Evolutionary conservation across 2,113 vertebrate genomes (phyloP).

Genomic region (Tretioscincus oriximinensis): DNA sequence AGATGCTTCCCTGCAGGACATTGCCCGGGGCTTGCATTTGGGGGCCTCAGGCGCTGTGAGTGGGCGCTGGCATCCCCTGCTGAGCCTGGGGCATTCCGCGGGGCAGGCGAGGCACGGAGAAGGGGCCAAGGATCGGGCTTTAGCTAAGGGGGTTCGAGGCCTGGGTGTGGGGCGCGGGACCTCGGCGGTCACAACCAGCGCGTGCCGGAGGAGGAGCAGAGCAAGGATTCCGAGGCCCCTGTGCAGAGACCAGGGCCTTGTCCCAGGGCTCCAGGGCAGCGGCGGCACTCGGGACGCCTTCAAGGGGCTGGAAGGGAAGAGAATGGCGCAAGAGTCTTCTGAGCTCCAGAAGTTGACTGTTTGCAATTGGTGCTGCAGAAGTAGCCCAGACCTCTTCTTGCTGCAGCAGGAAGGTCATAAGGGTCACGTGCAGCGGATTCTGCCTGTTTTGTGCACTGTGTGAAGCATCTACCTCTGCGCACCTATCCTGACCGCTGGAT

Average conservation of each 20-base stretch:
- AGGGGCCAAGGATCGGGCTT: too few relatives aligned
- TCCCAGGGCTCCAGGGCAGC: too few relatives aligned
- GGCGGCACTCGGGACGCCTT: too few relatives aligned
- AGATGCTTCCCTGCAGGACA: too few relatives aligned
- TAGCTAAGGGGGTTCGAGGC: background rate
- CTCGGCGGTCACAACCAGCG: background rate
- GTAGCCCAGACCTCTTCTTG: background rate
- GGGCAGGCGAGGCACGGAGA: too few relatives aligned
- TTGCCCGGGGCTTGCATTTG: too few relatives aligned
- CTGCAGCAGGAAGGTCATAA: background rate
- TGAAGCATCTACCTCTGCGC: background rate
- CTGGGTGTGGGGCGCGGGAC: background rate
- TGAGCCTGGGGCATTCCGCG: too few relatives aligned
- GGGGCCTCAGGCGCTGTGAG: too few relatives aligned
- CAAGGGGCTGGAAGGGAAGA: background rate
- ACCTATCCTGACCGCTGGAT: background rate
- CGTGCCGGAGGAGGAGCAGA: background rate
- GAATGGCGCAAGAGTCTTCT: background rate
- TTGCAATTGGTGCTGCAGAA: background rate
- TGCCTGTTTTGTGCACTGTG: slow-evolving; percentile 4
- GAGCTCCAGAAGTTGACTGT: background rate
- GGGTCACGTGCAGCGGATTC: background rate
- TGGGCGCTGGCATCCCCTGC: too few relatives aligned
- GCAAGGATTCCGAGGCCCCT: too few relatives aligned
- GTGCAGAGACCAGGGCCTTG: too few relatives aligned